These are phyloP conservation scores for Kryphioiulus occultus DNA, from an alignment of 2,888 invertebrate genomes.

Conservation along the genomic window DNA sequence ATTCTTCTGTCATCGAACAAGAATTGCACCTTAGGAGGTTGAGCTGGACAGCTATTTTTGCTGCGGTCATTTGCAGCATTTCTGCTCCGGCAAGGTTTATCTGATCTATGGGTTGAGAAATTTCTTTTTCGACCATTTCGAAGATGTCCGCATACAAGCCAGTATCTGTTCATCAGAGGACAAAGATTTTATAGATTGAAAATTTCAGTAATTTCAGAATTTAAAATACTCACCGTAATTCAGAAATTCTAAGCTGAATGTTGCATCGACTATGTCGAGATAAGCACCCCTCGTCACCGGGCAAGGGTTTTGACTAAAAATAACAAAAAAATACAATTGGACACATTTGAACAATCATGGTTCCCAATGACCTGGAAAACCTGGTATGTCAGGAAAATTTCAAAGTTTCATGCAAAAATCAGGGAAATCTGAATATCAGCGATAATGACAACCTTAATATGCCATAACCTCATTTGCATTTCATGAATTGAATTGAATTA, in stretches of 20 bases:
- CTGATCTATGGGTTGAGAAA: not conserved
- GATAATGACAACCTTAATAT: too few species aligned
- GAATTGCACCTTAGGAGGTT: not conserved
- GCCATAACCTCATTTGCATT: too few species aligned
- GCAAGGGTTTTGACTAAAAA: constrained; percentile 51
- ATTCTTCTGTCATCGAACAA: not conserved
- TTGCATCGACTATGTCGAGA: constrained; percentile 50
- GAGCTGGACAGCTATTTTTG: constrained; percentile 10
- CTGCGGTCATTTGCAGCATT: constrained; percentile 20
- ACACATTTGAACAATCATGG: too few species aligned
- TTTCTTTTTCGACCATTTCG: constrained; percentile 1
- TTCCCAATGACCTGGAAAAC: too few species aligned
- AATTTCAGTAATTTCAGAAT: not conserved
- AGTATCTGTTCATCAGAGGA: not conserved
- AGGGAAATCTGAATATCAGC: too few species aligned
- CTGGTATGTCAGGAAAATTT: too few species aligned
- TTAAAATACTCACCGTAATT: constrained; percentile 45
- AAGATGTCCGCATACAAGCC: not conserved
- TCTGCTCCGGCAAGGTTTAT: constrained; percentile 4
- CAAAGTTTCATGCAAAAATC: too few species aligned
- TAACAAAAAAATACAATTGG: too few species aligned
- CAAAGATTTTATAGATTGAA: too few species aligned
- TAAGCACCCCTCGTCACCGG: constrained; percentile 49
- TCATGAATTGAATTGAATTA: too few species aligned
- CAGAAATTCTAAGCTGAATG: constrained; percentile 34